These are phyloP conservation scores for Labeo rohita DNA, from an alignment of 2,113 vertebrate genomes.

Conservation along the genomic window DNA sequence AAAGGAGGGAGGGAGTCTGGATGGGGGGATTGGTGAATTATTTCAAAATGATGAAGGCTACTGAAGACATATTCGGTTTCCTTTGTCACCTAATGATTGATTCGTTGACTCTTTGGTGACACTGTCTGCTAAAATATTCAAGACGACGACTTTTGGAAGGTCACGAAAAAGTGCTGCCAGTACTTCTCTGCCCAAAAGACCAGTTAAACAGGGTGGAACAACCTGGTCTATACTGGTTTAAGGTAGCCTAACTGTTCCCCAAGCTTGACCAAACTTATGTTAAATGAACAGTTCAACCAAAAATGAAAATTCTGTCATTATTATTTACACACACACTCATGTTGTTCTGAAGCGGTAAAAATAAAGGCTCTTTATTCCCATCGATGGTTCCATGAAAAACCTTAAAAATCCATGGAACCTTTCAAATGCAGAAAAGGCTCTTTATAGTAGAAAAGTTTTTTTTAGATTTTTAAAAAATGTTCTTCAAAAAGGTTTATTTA, in stretches of 20 bases:
- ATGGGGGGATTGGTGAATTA: neutral
- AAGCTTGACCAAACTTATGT: neutral
- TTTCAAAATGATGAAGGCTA: slow-evolving; percentile 13
- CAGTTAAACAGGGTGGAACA: neutral
- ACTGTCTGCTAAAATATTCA: slow-evolving; percentile 12
- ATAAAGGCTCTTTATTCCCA: too few relatives aligned
- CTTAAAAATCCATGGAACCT: too few relatives aligned
- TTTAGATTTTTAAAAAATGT: too few relatives aligned
- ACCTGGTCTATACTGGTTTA: neutral
- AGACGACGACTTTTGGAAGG: neutral
- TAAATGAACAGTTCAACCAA: neutral
- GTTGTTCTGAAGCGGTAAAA: neutral
- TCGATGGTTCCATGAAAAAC: too few relatives aligned
- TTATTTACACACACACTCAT: neutral
- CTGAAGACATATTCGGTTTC: slow-evolving; percentile 23
- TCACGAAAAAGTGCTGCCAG: neutral
- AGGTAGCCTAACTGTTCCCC: neutral
- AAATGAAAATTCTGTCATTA: neutral
- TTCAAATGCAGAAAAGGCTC: too few relatives aligned
- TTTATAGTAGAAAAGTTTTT: too few relatives aligned
- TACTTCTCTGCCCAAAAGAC: neutral
- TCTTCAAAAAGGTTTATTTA: too few relatives aligned
- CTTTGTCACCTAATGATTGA: slow-evolving; percentile 22
- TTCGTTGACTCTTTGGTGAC: neutral
- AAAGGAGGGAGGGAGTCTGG: slow-evolving; percentile 3